Evolutionary conservation across 2,113 vertebrate species (phyloP).

Genomic region (Mustela nigripes): DNA sequence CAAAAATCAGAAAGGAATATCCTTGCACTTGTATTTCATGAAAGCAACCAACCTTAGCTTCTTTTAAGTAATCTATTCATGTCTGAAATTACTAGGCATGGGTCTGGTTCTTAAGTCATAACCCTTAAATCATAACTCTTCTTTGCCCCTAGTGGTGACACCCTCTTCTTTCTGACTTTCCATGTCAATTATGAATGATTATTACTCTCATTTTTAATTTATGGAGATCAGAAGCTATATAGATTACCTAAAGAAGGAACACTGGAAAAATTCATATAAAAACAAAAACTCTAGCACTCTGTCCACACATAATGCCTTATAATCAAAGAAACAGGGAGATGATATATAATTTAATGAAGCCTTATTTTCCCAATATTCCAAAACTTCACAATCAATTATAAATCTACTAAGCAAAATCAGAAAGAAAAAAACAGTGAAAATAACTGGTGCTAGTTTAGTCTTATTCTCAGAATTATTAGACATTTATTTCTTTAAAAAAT

Average conservation of each 20-base stretch:
- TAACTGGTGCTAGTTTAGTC: conserved; percentile 34
- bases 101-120: not conserved
- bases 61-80: not conserved
- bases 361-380: not conserved
- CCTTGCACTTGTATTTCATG: not conserved
- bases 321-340: conserved; percentile 17
- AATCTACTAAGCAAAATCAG: conserved; percentile 50
- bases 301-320: not conserved
- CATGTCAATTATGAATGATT: not conserved
- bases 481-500: conserved; percentile 4
- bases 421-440: not conserved
- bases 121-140: not conserved
- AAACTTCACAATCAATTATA: conserved; percentile 39
- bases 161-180: not conserved
- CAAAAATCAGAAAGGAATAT: not conserved
- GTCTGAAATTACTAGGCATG: not conserved
- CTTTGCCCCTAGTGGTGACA: not conserved
- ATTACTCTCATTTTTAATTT: not conserved
- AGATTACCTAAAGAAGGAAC: not conserved
- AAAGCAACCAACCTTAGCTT: not conserved
- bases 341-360: conserved; percentile 68
- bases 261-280: not conserved
- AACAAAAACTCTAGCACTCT: conserved; percentile 9
- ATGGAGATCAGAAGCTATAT: not conserved
- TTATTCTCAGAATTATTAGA: conserved; percentile 49